These are phyloP conservation scores for Grammomys dolichurus DNA, from an alignment of 2,113 vertebrate genomes.

Conservation along the genomic window DNA sequence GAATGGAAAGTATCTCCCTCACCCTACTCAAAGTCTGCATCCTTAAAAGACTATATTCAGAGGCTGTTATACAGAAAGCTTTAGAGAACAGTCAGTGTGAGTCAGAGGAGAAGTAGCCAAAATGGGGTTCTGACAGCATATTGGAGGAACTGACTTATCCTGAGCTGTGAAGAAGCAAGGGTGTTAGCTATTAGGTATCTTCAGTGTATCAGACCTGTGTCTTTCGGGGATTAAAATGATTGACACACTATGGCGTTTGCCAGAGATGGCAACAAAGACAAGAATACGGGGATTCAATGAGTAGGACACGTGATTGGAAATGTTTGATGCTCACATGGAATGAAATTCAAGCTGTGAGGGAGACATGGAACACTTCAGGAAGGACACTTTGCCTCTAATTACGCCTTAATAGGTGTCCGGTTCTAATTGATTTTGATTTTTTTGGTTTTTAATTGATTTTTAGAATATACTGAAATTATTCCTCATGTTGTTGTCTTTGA, in stretches of 20 bases:
- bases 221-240: not conserved
- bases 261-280: not conserved
- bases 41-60: not conserved
- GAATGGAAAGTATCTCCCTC: fast-evolving
- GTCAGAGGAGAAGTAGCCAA: not conserved
- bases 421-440: not conserved
- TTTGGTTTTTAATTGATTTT: not conserved
- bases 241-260: not conserved
- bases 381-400: not conserved
- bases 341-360: not conserved
- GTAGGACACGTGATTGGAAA: not conserved
- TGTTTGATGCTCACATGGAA: not conserved
- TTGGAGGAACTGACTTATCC: not conserved
- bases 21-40: not conserved
- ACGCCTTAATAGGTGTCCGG: not conserved
- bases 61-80: not conserved
- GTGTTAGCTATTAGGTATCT: not conserved
- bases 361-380: not conserved
- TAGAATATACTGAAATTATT: not conserved
- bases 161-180: not conserved
- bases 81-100: not conserved
- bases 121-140: not conserved
- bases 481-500: not conserved
- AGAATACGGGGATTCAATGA: not conserved
- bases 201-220: not conserved